Evolutionary conservation across 2,888 invertebrate genomes (phyloP).

Genomic region (Drosophila vallismaia): DNA sequence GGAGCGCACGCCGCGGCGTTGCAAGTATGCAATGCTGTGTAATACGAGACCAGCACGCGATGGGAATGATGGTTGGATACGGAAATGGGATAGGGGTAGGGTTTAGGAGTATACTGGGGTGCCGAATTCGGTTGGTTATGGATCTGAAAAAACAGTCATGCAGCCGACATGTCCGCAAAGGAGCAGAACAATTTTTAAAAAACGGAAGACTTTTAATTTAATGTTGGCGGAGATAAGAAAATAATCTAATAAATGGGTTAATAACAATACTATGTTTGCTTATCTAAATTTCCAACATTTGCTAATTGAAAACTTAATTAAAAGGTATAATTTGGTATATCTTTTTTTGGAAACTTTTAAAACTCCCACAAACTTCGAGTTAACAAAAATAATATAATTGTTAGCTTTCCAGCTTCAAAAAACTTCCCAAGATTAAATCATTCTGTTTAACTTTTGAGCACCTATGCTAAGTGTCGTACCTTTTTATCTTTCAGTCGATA

Average conservation of each 20-base stretch:
- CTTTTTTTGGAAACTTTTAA: too few relatives aligned
- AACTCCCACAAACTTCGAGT: background rate
- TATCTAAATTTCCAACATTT: background rate
- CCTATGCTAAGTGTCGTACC: slow-evolving; percentile 1
- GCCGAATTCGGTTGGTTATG: background rate
- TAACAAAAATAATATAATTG: background rate
- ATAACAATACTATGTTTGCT: background rate
- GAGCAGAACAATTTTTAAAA: background rate
- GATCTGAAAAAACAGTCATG: slow-evolving; percentile 3
- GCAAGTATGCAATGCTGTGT: slow-evolving; percentile 52
- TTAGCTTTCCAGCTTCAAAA: background rate
- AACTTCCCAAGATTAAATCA: background rate
- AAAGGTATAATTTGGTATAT: too few relatives aligned
- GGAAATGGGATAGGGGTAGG: slow-evolving; percentile 1
- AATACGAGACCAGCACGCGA: slow-evolving; percentile 66
- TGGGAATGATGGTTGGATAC: slow-evolving; percentile 28
- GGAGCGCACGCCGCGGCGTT: slow-evolving; percentile 44
- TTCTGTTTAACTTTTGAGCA: background rate
- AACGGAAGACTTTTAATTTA: slow-evolving; percentile 14
- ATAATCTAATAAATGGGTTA: background rate
- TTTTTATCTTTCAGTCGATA: slow-evolving; percentile 6
- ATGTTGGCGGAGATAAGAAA: background rate
- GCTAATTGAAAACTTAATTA: background rate
- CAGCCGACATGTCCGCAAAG: background rate
- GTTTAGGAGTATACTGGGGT: slow-evolving; percentile 2